These are phyloP conservation scores for Mus spretus DNA, from an alignment of 2,797 vertebrate species.

Conservation along the genomic window DNA sequence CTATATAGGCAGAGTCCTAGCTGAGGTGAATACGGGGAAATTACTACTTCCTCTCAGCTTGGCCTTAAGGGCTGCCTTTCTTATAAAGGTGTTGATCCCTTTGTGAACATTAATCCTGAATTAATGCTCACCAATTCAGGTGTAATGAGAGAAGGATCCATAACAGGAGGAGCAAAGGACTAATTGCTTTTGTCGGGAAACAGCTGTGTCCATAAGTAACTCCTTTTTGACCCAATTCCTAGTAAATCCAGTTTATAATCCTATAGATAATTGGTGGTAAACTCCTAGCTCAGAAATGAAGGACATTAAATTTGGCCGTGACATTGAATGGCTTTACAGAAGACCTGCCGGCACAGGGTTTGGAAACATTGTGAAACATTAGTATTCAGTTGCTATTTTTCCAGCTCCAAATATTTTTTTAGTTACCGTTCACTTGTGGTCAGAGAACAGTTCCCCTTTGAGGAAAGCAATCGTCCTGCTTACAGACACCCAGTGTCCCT, in stretches of 20 bases:
- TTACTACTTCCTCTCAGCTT: background rate
- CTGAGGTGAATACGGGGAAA: background rate
- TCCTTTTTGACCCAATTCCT: conserved; percentile 81
- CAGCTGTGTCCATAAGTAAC: conserved; percentile 78
- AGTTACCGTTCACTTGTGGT: conserved; percentile 74
- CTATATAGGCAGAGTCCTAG: conserved; percentile 17
- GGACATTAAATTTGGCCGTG: conserved; percentile 66
- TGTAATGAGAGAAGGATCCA: conserved; percentile 45
- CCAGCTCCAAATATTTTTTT: conserved; percentile 76
- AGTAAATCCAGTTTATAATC: conserved; percentile 79
- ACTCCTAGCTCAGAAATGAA: conserved; percentile 53
- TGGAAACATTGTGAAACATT: conserved; percentile 72
- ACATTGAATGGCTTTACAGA: conserved; percentile 66
- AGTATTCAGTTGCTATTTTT: conserved; percentile 80
- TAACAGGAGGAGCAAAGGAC: conserved; percentile 69
- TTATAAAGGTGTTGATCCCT: background rate
- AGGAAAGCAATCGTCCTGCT: conserved; percentile 53
- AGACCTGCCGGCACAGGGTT: conserved; percentile 60
- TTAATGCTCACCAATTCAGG: conserved; percentile 16
- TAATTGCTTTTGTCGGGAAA: conserved; percentile 75
- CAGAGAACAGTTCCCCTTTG: conserved; percentile 77
- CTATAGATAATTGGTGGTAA: conserved; percentile 53
- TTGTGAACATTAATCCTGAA: conserved; percentile 22
- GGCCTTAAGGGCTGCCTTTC: background rate
- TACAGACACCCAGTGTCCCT: conserved; percentile 60